Base-by-base conservation (phyloP, 2,888 invertebrate genomes). In the Thyatira batis region DNA sequence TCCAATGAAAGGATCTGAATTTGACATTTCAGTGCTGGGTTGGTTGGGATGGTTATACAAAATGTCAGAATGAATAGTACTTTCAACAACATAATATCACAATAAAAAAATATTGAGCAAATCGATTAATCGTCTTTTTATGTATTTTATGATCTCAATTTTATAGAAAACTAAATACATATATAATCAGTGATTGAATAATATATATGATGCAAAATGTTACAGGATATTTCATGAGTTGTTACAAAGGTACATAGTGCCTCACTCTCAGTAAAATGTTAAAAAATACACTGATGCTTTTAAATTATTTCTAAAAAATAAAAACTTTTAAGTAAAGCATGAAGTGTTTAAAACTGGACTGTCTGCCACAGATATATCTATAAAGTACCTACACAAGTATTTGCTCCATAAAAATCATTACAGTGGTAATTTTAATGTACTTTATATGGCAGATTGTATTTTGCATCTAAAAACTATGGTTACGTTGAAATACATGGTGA, bases 361-460 rank as follows among this genome's bases (percentile, higher is more conserved):
- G 39, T 39, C 39, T 17, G 39, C 17, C 13, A 39, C 39, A 13
- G 8, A 17, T 17, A 13, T n/a, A 33, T 30, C n/a, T 50, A 44
- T 21, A 50, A 27, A 43, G 20, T 50, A 50, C 43, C n/a, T n/a
- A 50, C 50, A 23, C 21, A 25, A 21, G 13, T 48, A 49, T 39
- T 17, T 51, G 50, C 44, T 27, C 44, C 27, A 44, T 50, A 20
- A 20, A 43, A 21, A 45, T 44, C 39, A 45, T 43, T 23, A 20
- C 27, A 20, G 6, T 43, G 21, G 30, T 2, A 33, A 49, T 28
- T 13, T 50, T 43, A 43, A 25, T 50, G 23, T 43, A 50, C 17
- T 25, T 17, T 2, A 13, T 44, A 44, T 44, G 20, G 27, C 44
- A 50, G 13, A 17, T 39, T 39, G 33, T 39, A 39, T 2, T 8